Evolutionary conservation across 2,113 vertebrate species (phyloP), one percentile per base, ranked within the genome.

Genomic region (Vulpes ferrilata): DNA sequence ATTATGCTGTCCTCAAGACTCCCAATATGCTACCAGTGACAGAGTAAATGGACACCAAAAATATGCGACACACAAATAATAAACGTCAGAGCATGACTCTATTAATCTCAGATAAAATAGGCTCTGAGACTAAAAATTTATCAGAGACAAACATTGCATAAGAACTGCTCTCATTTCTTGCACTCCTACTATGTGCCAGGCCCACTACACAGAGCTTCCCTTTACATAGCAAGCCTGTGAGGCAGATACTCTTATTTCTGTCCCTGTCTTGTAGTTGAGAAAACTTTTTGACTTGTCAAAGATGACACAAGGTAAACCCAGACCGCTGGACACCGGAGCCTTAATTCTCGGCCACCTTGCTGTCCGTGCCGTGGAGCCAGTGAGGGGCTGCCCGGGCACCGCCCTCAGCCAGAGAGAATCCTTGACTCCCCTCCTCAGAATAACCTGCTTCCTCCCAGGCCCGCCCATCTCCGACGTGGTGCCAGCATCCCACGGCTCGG

Each of bases 291-390:
- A 79, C 25, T 17, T 32, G 8, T 11, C 43, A 17, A 12, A 23
- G 82, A 19, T 62, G 80, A 38, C 19, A 4, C 13, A 27, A n/a
- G 35, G 35, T 3, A 10, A 71, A 88, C 38, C 22, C 62, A 79
- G 5, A 15, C 1, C 25, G 38, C 32, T 48, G 43, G 62, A 32
- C 51, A 48, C 30, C 19, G 25, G 67, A 17, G 9, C 38, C 62
- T 48, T 32, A 25, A 67, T 67, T n/a, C 51, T n/a, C 43, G 25
- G 43, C 20, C 60, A 32, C n/a, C 73, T 17, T 20, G 2, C 48
- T 3, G 1, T 57, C n/a, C 11, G 15, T 4, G 59, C 5, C 12
- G 7, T 5, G 1, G 11, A 11, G 7, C 51, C 32, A 57, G 19
- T 25, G 2, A 55, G 27, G 9, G 17, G 11, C 69, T 32, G 25